Evolutionary conservation across 2,797 vertebrate species (phyloP).

Genomic region (Acipenser transmontanus): DNA sequence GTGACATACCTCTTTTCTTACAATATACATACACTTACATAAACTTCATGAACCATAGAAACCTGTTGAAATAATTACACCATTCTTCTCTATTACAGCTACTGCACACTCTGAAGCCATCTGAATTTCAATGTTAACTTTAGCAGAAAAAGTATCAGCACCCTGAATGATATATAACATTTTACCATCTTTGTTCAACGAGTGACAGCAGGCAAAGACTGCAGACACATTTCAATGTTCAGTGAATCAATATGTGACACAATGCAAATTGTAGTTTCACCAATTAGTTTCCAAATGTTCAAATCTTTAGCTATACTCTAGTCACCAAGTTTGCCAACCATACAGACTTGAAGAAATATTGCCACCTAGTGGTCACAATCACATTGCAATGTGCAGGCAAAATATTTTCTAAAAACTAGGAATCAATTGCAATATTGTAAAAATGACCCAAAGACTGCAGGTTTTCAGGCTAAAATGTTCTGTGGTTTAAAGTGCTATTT

Average conservation of each 20-base stretch:
- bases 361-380: slow-evolving; percentile 40
- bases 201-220: background rate
- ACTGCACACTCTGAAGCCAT: slow-evolving; percentile 83
- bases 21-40: slow-evolving; percentile 55
- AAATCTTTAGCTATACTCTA: background rate
- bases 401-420: too few relatives aligned
- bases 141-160: slow-evolving; percentile 75
- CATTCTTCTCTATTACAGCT: slow-evolving; percentile 84
- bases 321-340: background rate
- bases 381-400: background rate
- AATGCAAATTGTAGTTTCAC: too few relatives aligned
- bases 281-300: too few relatives aligned
- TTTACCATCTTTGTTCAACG: too few relatives aligned
- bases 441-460: too few relatives aligned
- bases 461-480: too few relatives aligned
- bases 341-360: slow-evolving; percentile 26
- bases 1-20: too few relatives aligned
- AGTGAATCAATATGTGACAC: too few relatives aligned
- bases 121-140: slow-evolving; percentile 94
- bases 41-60: slow-evolving; percentile 90
- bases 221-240: too few relatives aligned
- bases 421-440: too few relatives aligned
- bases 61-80: slow-evolving; percentile 79
- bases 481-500: too few relatives aligned
- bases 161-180: slow-evolving; percentile 55